Conservation (phyloP, 92 coral and sea anemone genomes). For the Siderastrea radians region DNA sequence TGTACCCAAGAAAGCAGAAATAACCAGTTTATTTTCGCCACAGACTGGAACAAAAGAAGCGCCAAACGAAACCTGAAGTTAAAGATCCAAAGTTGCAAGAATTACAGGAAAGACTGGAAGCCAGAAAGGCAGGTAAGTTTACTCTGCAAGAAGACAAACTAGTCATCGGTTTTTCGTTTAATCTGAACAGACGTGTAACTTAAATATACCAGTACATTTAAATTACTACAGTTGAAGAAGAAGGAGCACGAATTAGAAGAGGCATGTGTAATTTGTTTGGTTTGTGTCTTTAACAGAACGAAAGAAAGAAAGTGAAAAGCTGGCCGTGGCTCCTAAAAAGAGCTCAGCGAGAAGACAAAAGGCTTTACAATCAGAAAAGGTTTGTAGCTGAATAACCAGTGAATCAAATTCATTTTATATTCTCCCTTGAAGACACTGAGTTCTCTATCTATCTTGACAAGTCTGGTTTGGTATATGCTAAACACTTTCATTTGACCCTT, state of each 20-base stretch:
- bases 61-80: constrained; percentile 59
- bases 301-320: constrained; percentile 69
- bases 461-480: no score
- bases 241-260: no score
- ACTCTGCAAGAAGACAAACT: not conserved
- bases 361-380: constrained; percentile 81
- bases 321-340: constrained; percentile 83
- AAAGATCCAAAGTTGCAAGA: constrained; percentile 89
- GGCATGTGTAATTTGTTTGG: not conserved
- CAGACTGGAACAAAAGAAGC: constrained; percentile 82
- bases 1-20: not conserved
- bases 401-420: no score
- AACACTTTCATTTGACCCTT: no score
- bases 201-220: no score
- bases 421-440: no score
- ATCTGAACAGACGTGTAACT: no score
- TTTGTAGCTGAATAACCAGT: not conserved
- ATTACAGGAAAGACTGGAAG: constrained; percentile 86
- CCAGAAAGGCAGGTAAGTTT: constrained; percentile 81
- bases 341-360: constrained; percentile 75
- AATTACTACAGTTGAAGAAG: no score
- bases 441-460: no score
- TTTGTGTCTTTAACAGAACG: constrained; percentile 64
- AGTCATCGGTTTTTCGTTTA: not conserved
- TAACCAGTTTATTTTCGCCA: not conserved